Evolutionary conservation across 2,888 invertebrate genomes (phyloP), one percentile per base, ranked within the genome.

Genomic region (Macrophya annulata): DNA sequence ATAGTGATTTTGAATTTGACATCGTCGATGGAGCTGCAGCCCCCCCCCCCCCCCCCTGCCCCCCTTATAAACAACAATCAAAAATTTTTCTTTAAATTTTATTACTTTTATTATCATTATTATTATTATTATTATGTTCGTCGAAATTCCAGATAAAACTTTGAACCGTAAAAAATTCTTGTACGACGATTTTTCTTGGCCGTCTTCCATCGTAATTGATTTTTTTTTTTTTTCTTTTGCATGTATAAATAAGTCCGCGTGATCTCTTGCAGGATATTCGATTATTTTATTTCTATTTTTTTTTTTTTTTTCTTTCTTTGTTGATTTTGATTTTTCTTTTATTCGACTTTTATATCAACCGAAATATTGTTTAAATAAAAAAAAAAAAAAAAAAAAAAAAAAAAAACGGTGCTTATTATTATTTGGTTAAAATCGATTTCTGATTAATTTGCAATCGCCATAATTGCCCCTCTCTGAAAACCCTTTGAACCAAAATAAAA

Each of bases 21-120:
- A 48, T 31, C 77, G 21, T 77, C 77, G 77, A 77, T 72, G 72
- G 72, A 72, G 72, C 72, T 72, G 43, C 72, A 43, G 1, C 9
- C 37, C 40, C 45, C 21, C 45, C 43, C 43, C n/a, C 43, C 72
- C 72, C 21, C 12, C n/a, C 40, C n/a, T n/a, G n/a, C 21, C 71
- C 71, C 37, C 71, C n/a, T 5, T 43, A 43, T 43, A 10, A 10
- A 72, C 43, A 43, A 72, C 4, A 72, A 43, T 1, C 4, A 37
- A 43, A 21, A 21, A 72, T n/a, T n/a, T n/a, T n/a, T n/a, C n/a
- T n/a, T n/a, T n/a, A n/a, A n/a, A n/a, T n/a, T n/a, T n/a, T n/a
- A n/a, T n/a, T n/a, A n/a, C n/a, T n/a, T n/a, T n/a, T n/a, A n/a
- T n/a, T n/a, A n/a, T n/a, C n/a, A n/a, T n/a, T n/a, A n/a, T 62